These are phyloP conservation scores for Herpetotheres cachinnans DNA, from an alignment of 2,113 vertebrate genomes.

Conservation along the genomic window DNA sequence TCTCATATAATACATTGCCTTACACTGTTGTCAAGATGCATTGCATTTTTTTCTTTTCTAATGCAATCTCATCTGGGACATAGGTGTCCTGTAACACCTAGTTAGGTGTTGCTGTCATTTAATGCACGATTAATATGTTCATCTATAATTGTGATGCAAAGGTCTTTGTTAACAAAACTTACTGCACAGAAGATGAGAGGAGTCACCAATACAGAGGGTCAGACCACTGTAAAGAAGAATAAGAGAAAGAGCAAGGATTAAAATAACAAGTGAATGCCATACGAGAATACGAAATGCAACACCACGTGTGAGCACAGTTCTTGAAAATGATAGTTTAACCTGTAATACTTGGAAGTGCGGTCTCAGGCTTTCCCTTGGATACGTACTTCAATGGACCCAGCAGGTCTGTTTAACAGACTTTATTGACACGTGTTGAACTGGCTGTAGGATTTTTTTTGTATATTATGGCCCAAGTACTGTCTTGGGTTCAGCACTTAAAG, in stretches of 20 bases:
- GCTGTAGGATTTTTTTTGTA: accelerated
- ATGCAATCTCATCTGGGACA: background rate
- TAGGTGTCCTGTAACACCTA: accelerated
- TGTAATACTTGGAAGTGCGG: background rate
- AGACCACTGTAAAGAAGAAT: background rate
- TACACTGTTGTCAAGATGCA: background rate
- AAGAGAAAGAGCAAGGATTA: background rate
- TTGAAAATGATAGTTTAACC: background rate
- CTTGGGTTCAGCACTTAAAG: background rate
- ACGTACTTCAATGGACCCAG: background rate
- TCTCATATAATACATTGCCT: accelerated
- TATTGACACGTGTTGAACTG: background rate
- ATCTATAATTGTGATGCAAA: background rate
- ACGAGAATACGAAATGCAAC: background rate
- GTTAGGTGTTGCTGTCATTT: background rate
- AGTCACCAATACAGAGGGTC: background rate
- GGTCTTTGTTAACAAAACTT: background rate
- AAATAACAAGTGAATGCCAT: background rate
- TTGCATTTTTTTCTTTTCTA: background rate
- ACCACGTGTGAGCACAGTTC: background rate
- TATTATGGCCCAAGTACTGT: background rate
- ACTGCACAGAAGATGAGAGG: background rate
- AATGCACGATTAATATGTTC: accelerated
- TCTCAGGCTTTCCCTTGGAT: background rate
- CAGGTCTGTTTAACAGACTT: background rate